A percentile compares a stretch with the other conserved stretches of the same genome.
phyloP scores from a whole-genome alignment of 1,140 invertebrate species.

The Drusus annulatus region DNA sequence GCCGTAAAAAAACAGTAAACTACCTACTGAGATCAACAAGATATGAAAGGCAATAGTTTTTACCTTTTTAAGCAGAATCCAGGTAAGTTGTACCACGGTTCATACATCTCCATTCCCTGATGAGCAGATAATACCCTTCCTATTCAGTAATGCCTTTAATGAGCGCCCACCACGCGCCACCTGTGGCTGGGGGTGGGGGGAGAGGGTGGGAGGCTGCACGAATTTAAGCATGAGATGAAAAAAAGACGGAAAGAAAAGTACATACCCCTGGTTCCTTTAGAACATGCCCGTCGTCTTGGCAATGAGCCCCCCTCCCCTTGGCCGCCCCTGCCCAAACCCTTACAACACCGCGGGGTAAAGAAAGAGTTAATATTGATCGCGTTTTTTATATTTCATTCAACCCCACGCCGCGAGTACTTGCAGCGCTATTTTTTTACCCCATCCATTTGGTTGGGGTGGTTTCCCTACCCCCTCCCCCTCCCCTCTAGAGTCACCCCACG shows the following conservation, averaged over 20 bases:
- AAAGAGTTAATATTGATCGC: slow-evolving; percentile 60
- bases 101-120: not conserved
- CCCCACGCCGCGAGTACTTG: slow-evolving; percentile 51
- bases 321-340: slow-evolving; percentile 52
- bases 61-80: no score
- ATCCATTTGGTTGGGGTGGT: slow-evolving; percentile 40
- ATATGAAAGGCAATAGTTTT: no score
- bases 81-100: no score
- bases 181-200: slow-evolving; percentile 51
- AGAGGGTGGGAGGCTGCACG: slow-evolving; percentile 50
- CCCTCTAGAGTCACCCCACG: not conserved
- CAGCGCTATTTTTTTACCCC: slow-evolving; percentile 56
- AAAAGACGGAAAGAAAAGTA: slow-evolving; percentile 56
- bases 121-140: not conserved
- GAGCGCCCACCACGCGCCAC: slow-evolving; percentile 52
- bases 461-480: slow-evolving; percentile 29
- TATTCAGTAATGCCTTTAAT: not conserved
- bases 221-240: slow-evolving; percentile 57
- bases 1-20: no score
- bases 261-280: slow-evolving; percentile 55
- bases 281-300: slow-evolving; percentile 58
- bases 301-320: slow-evolving; percentile 47
- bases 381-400: slow-evolving; percentile 59
- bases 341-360: slow-evolving; percentile 56
- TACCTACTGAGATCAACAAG: no score